These are phyloP conservation scores for Sinohyriopsis cumingii DNA, from an alignment of 2,888 invertebrate species.

Conservation along the genomic window DNA sequence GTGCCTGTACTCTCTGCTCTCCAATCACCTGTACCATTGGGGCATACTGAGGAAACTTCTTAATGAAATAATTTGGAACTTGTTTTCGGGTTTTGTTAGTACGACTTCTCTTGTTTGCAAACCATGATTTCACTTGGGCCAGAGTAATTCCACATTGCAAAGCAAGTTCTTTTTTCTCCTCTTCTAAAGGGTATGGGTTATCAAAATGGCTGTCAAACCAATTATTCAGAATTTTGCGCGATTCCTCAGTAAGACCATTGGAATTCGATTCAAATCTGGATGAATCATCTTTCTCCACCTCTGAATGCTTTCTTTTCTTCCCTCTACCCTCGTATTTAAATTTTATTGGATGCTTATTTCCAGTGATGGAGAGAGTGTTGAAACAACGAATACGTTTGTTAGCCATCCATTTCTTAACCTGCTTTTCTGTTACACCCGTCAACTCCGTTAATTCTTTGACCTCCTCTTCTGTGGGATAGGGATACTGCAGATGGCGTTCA, in stretches of 20 bases:
- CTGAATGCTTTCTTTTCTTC: constrained; percentile 19
- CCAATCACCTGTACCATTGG: constrained; percentile 49
- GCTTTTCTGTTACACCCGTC: constrained; percentile 51
- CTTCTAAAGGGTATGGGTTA: constrained; percentile 59
- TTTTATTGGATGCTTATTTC: constrained; percentile 63
- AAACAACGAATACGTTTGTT: constrained; percentile 60
- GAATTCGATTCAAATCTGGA: constrained; percentile 31
- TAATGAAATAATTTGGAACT: constrained; percentile 59
- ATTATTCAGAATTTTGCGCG: constrained; percentile 44
- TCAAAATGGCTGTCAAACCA: constrained; percentile 54
- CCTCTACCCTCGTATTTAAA: constrained; percentile 47
- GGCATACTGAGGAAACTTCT: constrained; percentile 51
- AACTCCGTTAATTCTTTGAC: constrained; percentile 43
- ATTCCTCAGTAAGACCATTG: constrained; percentile 38
- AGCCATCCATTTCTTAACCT: constrained; percentile 68
- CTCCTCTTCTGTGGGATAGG: constrained; percentile 58
- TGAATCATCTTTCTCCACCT: constrained; percentile 9
- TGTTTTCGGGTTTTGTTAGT: no score
- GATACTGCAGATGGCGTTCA: constrained; percentile 56
- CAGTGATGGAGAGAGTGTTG: constrained; percentile 66
- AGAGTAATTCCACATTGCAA: constrained; percentile 46
- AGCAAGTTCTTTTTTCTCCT: constrained; percentile 54
- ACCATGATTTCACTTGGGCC: constrained; percentile 62
- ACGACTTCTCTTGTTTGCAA: constrained; percentile 64
- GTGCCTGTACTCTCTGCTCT: constrained; percentile 40